Evolutionary conservation across 2,113 vertebrate species (phyloP).

Genomic region (Synodontis membranacea): DNA sequence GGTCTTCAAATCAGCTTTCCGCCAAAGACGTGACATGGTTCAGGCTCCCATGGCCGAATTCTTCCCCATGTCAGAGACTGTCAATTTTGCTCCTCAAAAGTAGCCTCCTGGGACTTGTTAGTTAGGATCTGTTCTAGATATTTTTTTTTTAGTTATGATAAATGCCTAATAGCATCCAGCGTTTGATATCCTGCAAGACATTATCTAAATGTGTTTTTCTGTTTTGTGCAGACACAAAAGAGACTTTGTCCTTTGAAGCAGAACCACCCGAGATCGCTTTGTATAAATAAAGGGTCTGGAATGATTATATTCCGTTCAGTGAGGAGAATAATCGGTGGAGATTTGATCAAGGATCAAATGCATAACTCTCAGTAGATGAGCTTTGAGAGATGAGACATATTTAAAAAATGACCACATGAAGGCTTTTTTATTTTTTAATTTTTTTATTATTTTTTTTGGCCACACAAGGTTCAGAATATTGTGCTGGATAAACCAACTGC

Average conservation of each 20-base stretch:
- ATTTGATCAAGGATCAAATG: slow-evolving; percentile 23
- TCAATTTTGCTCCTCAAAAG: background rate
- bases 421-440: too few relatives aligned
- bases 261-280: slow-evolving; percentile 30
- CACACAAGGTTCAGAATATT: background rate
- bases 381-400: slow-evolving; percentile 26
- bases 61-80: background rate
- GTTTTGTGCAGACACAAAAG: slow-evolving; percentile 26
- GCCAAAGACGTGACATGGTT: slow-evolving; percentile 14
- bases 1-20: slow-evolving; percentile 23
- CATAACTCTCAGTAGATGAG: slow-evolving; percentile 24
- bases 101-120: background rate
- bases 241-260: slow-evolving; percentile 42
- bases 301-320: slow-evolving; percentile 36
- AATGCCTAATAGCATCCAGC: background rate
- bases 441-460: background rate
- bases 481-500: slow-evolving; percentile 1
- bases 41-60: background rate
- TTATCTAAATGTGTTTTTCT: background rate
- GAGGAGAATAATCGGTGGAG: slow-evolving; percentile 16
- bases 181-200: slow-evolving; percentile 5
- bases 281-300: slow-evolving; percentile 46
- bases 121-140: background rate
- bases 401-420: slow-evolving; percentile 39
- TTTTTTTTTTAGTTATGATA: background rate